Evolutionary conservation across 2,888 invertebrate genomes (phyloP).

Genomic region (Cryptus armator): DNA sequence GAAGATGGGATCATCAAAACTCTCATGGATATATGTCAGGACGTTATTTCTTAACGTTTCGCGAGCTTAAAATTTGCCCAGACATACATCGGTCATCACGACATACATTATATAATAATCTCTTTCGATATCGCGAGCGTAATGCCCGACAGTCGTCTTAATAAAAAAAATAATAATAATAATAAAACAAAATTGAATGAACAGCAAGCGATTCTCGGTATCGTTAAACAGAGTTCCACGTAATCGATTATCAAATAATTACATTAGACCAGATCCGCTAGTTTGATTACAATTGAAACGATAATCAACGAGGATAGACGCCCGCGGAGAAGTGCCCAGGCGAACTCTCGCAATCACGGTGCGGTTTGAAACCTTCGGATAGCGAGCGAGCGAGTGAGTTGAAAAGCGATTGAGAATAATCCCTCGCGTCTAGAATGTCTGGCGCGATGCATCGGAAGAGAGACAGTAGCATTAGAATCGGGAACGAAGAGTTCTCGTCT

Average conservation of each 20-base stretch:
- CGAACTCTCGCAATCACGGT: constrained; percentile 15
- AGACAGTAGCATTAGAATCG: constrained; percentile 19
- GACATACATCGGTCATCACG: background rate
- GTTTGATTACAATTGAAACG: constrained; percentile 45
- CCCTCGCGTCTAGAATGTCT: constrained; percentile 38
- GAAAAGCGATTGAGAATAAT: constrained; percentile 42
- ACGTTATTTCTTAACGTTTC: constrained; percentile 13
- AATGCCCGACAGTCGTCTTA: background rate
- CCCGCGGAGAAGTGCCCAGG: background rate
- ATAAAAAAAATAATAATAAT: background rate
- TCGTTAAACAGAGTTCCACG: constrained; percentile 18
- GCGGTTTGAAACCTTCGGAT: constrained; percentile 1
- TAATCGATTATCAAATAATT: constrained; percentile 36
- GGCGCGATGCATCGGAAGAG: constrained; percentile 16
- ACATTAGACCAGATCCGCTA: constrained; percentile 6
- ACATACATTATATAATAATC: background rate
- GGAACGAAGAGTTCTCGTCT: background rate
- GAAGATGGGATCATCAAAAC: constrained; percentile 41
- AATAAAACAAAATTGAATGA: background rate
- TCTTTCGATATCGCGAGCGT: background rate
- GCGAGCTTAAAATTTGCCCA: background rate
- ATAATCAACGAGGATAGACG: constrained; percentile 29
- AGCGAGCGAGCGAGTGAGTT: constrained; percentile 30
- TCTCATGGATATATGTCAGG: constrained; percentile 27
- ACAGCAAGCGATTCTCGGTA: constrained; percentile 12